Conservation (phyloP, 1,140 invertebrate genomes). For the Galleria mellonella region DNA sequence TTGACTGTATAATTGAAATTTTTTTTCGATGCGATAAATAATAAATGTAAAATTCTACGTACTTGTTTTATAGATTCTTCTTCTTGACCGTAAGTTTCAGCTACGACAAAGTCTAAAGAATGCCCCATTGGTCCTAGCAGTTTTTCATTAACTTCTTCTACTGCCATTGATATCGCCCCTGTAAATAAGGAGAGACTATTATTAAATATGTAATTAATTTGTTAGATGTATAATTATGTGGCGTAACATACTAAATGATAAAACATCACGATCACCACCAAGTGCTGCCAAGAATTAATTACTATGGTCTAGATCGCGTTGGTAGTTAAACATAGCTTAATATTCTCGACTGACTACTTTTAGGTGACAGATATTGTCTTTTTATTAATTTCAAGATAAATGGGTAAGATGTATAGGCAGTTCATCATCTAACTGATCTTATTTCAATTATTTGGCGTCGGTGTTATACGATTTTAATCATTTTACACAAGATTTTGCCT, state of each 20-base stretch:
- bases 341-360: no score
- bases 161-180: constrained; percentile 90
- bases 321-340: constrained; percentile 5
- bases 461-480: no score
- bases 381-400: no score
- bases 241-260: no score
- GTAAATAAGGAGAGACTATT: constrained; percentile 26
- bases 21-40: no score
- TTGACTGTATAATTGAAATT: no score
- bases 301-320: constrained; percentile 17
- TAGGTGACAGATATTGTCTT: no score
- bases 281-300: constrained; percentile 16
- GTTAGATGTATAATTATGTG: no score
- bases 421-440: no score
- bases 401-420: no score
- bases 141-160: constrained; percentile 81
- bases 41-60: constrained; percentile 1
- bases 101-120: constrained; percentile 86
- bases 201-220: constrained; percentile 1
- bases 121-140: constrained; percentile 78
- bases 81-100: constrained; percentile 95
- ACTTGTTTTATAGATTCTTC: constrained; percentile 89
- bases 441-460: no score
- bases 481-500: no score
- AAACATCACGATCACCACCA: constrained; percentile 10